Conservation (phyloP, 2,113 vertebrate genomes). For the Dendropsophus ebraccatus region DNA sequence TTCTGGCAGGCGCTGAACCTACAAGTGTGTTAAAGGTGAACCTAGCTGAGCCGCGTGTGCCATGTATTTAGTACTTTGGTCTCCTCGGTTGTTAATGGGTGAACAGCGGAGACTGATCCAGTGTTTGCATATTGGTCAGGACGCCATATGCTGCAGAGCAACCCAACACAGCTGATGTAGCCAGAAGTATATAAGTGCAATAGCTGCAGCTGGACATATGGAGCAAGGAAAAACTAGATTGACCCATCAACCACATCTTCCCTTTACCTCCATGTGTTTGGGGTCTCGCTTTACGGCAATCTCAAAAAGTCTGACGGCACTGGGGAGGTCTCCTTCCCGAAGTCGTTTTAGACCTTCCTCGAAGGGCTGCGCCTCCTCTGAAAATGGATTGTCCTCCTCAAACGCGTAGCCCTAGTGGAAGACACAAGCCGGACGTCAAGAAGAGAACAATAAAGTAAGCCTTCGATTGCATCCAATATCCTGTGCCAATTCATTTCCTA, state of each 20-base stretch:
- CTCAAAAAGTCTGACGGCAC: conserved; percentile 93
- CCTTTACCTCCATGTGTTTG: conserved; percentile 89
- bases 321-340: conserved; percentile 91
- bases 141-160: not conserved
- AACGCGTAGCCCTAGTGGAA: conserved; percentile 89
- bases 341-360: conserved; percentile 88
- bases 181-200: no score
- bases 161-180: not conserved
- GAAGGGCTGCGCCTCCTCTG: conserved; percentile 87
- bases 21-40: not conserved
- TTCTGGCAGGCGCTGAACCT: no score
- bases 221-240: no score
- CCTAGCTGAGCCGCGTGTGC: not conserved
- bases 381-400: conserved; percentile 94
- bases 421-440: no score
- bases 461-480: no score
- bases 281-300: conserved; percentile 91
- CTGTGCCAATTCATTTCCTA: no score
- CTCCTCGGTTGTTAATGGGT: not conserved
- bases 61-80: not conserved
- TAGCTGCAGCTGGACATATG: no score
- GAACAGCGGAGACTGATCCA: not conserved
- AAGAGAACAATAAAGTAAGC: no score
- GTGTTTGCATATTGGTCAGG: not conserved
- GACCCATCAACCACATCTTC: not conserved